These are phyloP conservation scores for Zaprionus taronus DNA, from an alignment of 1,140 invertebrate species.

Conservation along the genomic window DNA sequence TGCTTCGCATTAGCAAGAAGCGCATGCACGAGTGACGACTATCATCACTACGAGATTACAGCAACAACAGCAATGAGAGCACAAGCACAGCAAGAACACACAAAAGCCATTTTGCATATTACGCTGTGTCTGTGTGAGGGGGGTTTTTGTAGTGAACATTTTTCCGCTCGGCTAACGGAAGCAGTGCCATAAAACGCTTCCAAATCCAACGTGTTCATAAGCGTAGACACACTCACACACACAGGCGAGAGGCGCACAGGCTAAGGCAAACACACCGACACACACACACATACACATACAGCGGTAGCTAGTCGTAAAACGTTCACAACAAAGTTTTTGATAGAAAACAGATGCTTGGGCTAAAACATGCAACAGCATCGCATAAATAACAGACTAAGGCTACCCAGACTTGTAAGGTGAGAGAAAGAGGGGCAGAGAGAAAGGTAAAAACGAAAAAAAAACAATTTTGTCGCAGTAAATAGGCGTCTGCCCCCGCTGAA, in stretches of 20 bases:
- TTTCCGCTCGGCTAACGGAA: slow-evolving; percentile 77
- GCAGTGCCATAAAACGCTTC: slow-evolving; percentile 71
- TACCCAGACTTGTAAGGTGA: slow-evolving; percentile 65
- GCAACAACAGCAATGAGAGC: slow-evolving; percentile 17
- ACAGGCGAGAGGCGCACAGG: slow-evolving; percentile 8
- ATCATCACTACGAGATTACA: slow-evolving; percentile 39
- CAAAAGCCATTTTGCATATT: slow-evolving; percentile 62
- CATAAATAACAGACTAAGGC: slow-evolving; percentile 77
- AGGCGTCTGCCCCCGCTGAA: neutral
- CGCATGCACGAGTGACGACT: slow-evolving; percentile 46
- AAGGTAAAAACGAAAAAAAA: neutral
- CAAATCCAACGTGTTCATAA: slow-evolving; percentile 47
- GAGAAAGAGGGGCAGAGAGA: neutral
- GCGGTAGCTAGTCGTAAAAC: slow-evolving; percentile 35
- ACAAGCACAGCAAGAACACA: slow-evolving; percentile 27
- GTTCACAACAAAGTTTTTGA: slow-evolving; percentile 67
- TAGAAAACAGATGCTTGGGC: slow-evolving; percentile 61
- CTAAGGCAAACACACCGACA: slow-evolving; percentile 18
- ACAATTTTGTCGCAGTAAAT: slow-evolving; percentile 16
- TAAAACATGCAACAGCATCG: slow-evolving; percentile 75
- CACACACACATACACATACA: slow-evolving; percentile 8
- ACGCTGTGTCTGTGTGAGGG: slow-evolving; percentile 27
- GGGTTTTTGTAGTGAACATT: slow-evolving; percentile 58
- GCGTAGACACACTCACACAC: slow-evolving; percentile 36
- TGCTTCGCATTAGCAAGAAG: slow-evolving; percentile 29